These are phyloP conservation scores for Stratiolaelaps scimitus DNA, from an alignment of 1,140 invertebrate species.

Conservation along the genomic window DNA sequence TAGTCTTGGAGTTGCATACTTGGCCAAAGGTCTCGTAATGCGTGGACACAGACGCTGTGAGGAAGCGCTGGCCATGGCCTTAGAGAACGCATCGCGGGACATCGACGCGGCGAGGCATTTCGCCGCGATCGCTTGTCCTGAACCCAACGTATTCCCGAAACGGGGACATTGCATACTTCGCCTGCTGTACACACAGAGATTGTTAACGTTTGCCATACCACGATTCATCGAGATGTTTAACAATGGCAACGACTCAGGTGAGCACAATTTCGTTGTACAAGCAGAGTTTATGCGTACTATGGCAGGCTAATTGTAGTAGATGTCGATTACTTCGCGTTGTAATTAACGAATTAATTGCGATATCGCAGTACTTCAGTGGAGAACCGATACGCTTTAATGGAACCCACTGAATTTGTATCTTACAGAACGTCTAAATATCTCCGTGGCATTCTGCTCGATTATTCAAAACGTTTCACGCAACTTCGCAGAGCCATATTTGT, in stretches of 20 bases:
- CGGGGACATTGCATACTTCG: neutral
- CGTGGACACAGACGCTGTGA: conserved; percentile 3
- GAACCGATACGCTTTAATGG: too few relatives aligned
- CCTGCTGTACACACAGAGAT: conserved; percentile 1
- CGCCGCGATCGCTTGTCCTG: neutral
- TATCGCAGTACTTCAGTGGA: too few relatives aligned
- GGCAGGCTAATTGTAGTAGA: neutral
- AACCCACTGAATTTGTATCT: too few relatives aligned
- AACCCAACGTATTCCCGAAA: conserved; percentile 3
- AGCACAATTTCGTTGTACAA: neutral
- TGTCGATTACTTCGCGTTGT: neutral
- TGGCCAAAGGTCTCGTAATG: conserved; percentile 15
- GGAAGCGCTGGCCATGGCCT: neutral
- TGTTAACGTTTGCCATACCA: conserved; percentile 2
- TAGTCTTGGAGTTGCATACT: neutral
- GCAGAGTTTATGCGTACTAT: neutral
- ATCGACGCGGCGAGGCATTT: neutral
- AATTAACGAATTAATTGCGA: conserved; percentile 1
- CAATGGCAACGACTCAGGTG: neutral
- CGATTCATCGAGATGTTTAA: neutral
- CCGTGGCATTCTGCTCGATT: too few relatives aligned
- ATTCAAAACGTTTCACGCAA: too few relatives aligned
- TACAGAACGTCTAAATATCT: too few relatives aligned
- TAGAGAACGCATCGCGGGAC: neutral
- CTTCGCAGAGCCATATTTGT: too few relatives aligned